Evolutionary conservation across 2,888 invertebrate species (phyloP).

Genomic region (Anthophora plumipes): DNA sequence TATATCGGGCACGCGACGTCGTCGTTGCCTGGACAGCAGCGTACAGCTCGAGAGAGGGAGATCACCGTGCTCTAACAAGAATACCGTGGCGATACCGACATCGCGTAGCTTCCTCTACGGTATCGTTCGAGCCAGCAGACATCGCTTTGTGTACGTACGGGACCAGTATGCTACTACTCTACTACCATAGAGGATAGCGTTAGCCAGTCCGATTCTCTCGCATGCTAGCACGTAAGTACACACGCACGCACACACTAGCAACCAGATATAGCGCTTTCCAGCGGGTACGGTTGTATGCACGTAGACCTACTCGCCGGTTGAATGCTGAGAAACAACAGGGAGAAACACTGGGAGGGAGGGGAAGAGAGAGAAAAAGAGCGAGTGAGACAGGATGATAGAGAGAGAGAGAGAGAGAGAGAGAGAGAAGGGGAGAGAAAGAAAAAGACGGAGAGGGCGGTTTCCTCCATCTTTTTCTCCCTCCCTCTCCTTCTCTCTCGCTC

Average conservation of each 20-base stretch:
- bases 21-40: slow-evolving; percentile 41
- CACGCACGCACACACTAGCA: slow-evolving; percentile 33
- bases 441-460: slow-evolving; percentile 60
- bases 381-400: not conserved
- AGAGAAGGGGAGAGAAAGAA: slow-evolving; percentile 16
- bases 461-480: slow-evolving; percentile 65
- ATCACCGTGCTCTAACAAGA: not conserved
- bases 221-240: slow-evolving; percentile 69
- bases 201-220: slow-evolving; percentile 51
- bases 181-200: slow-evolving; percentile 60
- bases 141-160: slow-evolving; percentile 44
- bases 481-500: slow-evolving; percentile 19
- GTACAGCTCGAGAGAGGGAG: slow-evolving; percentile 20
- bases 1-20: slow-evolving; percentile 59
- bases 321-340: slow-evolving; percentile 59
- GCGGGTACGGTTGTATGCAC: slow-evolving; percentile 39
- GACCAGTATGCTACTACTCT: slow-evolving; percentile 50
- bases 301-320: slow-evolving; percentile 65
- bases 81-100: slow-evolving; percentile 24
- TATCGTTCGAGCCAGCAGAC: slow-evolving; percentile 27
- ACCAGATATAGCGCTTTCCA: slow-evolving; percentile 40
- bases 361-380: not conserved
- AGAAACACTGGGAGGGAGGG: slow-evolving; percentile 21
- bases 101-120: slow-evolving; percentile 26
- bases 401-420: not conserved